A percentile compares a stretch with the other conserved stretches of the same genome.
phyloP scores from a whole-genome alignment of 2,888 invertebrate species.

The Adelognathus sp. region DNA sequence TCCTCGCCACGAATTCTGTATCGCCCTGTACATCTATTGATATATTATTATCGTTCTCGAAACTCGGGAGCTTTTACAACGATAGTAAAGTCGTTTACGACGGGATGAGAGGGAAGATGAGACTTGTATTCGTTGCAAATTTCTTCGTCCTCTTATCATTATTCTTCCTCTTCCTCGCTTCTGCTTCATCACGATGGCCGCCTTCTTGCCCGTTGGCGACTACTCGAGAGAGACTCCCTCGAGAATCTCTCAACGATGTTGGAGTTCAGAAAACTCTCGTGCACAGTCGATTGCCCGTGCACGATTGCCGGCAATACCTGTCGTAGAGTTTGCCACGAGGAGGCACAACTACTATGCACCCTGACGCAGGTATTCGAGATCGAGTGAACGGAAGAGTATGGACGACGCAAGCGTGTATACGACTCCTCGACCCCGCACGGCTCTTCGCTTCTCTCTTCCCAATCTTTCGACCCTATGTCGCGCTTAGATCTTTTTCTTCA shows the following conservation, averaged over 20 bases:
- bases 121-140: background rate
- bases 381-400: background rate
- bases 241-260: slow-evolving; percentile 4
- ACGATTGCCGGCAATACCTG: slow-evolving; percentile 7
- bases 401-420: background rate
- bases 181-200: slow-evolving; percentile 25
- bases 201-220: background rate
- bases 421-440: slow-evolving; percentile 27
- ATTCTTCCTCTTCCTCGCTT: slow-evolving; percentile 6
- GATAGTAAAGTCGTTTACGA: slow-evolving; percentile 11
- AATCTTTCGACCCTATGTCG: slow-evolving; percentile 12
- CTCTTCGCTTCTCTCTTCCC: background rate
- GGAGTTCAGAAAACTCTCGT: slow-evolving; percentile 29
- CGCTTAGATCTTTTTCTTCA: background rate
- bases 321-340: background rate
- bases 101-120: background rate
- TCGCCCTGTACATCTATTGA: background rate
- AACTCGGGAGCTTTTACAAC: background rate
- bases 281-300: slow-evolving; percentile 12
- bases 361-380: slow-evolving; percentile 4
- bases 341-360: background rate
- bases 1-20: too few relatives aligned
- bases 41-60: background rate
- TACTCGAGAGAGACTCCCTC: background rate
- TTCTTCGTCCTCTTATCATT: background rate